These are phyloP conservation scores for Drosophila simulans DNA, from an alignment of 1,140 invertebrate genomes.

Conservation along the genomic window DNA sequence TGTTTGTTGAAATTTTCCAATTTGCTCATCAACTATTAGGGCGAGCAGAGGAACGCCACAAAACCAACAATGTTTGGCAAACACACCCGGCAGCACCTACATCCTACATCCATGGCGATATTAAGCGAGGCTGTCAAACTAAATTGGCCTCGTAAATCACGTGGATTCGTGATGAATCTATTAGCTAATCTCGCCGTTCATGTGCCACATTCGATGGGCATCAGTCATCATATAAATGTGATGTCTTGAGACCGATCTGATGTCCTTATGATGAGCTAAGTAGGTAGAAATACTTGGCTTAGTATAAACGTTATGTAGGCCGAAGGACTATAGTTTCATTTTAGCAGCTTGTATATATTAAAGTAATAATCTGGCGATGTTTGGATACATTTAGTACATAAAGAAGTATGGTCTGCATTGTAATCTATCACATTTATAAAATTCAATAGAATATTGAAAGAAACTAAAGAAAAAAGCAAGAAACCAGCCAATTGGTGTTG, in stretches of 20 bases:
- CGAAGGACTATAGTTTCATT: too few relatives aligned
- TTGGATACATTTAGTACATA: too few relatives aligned
- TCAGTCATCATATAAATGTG: not conserved
- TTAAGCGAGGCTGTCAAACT: not conserved
- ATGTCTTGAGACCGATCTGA: not conserved
- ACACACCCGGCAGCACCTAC: not conserved
- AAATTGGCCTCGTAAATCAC: not conserved
- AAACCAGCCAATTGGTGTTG: constrained; percentile 53
- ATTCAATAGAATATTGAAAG: not conserved
- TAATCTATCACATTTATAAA: not conserved
- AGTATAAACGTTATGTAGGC: not conserved
- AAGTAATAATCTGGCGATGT: too few relatives aligned
- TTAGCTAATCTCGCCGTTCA: not conserved
- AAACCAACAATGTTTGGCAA: not conserved
- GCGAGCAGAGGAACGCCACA: not conserved
- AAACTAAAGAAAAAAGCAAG: not conserved
- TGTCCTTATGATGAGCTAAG: not conserved
- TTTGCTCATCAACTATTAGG: constrained; percentile 12
- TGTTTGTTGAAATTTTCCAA: constrained; percentile 76
- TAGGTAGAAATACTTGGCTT: not conserved
- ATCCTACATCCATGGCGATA: not conserved
- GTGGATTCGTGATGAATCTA: not conserved
- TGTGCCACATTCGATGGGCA: not conserved
- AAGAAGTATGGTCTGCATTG: too few relatives aligned
- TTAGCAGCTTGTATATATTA: too few relatives aligned